These are phyloP conservation scores for Aurelia sp. DNA, from an alignment of 30 jellyfish, hydroid and myxozoan species.

Conservation along the genomic window DNA sequence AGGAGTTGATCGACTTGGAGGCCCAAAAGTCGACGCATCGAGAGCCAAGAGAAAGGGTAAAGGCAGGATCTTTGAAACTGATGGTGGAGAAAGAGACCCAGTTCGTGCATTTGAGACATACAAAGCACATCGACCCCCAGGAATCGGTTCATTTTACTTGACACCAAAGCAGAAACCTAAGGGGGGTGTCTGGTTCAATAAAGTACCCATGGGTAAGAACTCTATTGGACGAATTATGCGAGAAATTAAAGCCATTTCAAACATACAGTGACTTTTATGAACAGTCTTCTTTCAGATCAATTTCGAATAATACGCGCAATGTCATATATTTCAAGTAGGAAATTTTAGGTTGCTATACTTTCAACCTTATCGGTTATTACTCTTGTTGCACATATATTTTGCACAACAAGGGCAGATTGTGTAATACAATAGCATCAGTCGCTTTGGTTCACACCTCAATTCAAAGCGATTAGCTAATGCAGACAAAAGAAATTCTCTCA, in stretches of 20 bases:
- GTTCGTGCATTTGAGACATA: conserved; percentile 93
- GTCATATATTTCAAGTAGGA: too few relatives aligned
- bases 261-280: conserved; percentile 52
- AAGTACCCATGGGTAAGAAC: conserved; percentile 99
- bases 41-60: conserved; percentile 88
- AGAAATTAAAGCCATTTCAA: conserved; percentile 97
- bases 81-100: conserved; percentile 98
- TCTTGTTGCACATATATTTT: too few relatives aligned
- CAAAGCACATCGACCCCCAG: conserved; percentile 96
- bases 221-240: conserved; percentile 98
- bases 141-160: conserved; percentile 93
- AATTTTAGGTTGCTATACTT: too few relatives aligned
- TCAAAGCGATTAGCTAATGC: too few relatives aligned
- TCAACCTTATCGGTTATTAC: too few relatives aligned
- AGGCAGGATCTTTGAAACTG: conserved; percentile 91
- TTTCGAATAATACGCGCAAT: background rate
- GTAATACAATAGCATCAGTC: too few relatives aligned
- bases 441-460: too few relatives aligned
- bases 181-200: conserved; percentile 95
- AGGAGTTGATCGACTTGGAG: conserved; percentile 42
- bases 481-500: too few relatives aligned
- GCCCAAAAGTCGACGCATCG: conserved; percentile 65
- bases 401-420: too few relatives aligned
- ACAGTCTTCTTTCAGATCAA: background rate
- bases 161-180: conserved; percentile 97